Evolutionary conservation across 2,113 vertebrate species (phyloP).

Genomic region (Tachysurus vachellii): DNA sequence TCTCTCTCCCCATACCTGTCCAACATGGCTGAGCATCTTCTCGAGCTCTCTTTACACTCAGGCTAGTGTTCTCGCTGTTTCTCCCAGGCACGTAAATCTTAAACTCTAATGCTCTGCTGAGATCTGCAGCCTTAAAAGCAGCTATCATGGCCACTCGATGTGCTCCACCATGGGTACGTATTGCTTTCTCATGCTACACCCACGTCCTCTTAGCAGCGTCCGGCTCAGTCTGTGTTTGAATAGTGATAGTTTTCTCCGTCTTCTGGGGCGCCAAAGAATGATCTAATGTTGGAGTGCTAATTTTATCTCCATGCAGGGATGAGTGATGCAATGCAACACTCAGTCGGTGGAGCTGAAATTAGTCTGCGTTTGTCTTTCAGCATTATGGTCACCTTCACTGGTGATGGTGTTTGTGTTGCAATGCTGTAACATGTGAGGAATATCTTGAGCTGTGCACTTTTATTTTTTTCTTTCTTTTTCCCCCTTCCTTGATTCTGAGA

Average conservation of each 20-base stretch:
- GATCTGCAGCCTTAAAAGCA: conserved; percentile 39
- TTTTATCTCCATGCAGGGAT: conserved; percentile 14
- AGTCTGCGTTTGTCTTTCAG: not conserved
- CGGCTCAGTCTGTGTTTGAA: conserved; percentile 6
- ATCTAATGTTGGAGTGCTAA: conserved; percentile 1
- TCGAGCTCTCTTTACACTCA: conserved; percentile 26
- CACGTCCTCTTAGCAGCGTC: not conserved
- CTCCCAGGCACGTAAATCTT: conserved; percentile 55
- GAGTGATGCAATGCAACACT: conserved; percentile 21
- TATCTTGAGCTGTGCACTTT: not conserved
- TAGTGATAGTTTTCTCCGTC: not conserved
- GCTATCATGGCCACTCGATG: conserved; percentile 46
- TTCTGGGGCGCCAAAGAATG: not conserved
- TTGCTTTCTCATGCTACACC: not conserved
- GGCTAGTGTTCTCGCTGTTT: conserved; percentile 32
- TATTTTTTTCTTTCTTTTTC: not conserved
- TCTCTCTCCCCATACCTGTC: conserved; percentile 8
- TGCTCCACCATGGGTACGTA: conserved; percentile 47
- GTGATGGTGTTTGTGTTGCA: conserved; percentile 15
- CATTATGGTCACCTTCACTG: not conserved
- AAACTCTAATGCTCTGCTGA: conserved; percentile 35
- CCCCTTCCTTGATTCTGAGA: not conserved
- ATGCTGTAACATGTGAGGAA: not conserved
- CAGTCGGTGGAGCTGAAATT: not conserved
- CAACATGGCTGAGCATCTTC: conserved; percentile 23